A percentile compares a stretch with the other conserved stretches of the same genome.
Conservation (phyloP, 2,888 invertebrate genomes). For the Hemistola chrysoprasaria region DNA sequence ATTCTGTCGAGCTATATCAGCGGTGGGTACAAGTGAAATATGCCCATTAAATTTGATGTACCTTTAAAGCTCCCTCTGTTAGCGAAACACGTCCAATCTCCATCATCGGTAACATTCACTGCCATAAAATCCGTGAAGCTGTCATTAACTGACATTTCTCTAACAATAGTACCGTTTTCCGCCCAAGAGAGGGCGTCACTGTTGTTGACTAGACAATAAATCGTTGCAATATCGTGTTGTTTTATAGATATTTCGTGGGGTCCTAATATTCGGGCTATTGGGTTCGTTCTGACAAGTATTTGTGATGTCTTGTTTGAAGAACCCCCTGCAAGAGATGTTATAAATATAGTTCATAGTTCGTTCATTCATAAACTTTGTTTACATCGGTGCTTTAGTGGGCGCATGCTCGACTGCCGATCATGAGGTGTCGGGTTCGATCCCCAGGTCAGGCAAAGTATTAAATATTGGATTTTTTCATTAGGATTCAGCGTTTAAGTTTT, state of each 20-base stretch:
- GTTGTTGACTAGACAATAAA: conserved; percentile 56
- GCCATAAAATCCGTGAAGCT: conserved; percentile 43
- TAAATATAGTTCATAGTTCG: not conserved
- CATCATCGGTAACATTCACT: conserved; percentile 50
- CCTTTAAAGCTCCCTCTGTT: conserved; percentile 43
- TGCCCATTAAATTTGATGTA: too few species aligned
- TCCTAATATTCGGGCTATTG: conserved; percentile 59
- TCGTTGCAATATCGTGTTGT: conserved; percentile 40
- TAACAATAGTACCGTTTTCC: conserved; percentile 37
- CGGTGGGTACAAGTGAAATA: too few species aligned
- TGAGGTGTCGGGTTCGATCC: too few species aligned
- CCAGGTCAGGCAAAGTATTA: too few species aligned
- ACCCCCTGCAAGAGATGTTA: conserved; percentile 51
- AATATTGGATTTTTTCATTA: too few species aligned
- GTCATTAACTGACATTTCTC: conserved; percentile 34
- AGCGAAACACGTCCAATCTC: conserved; percentile 56
- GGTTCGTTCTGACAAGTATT: conserved; percentile 44
- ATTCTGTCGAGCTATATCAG: too few species aligned
- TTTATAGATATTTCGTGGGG: conserved; percentile 45
- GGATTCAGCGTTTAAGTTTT: too few species aligned
- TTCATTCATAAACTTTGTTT: too few species aligned
- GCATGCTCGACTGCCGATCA: too few species aligned
- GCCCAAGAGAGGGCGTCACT: conserved; percentile 50
- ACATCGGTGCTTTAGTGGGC: too few species aligned
- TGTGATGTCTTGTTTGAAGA: conserved; percentile 43